These are phyloP conservation scores for Sinosuthora webbiana DNA, from an alignment of 2,113 vertebrate genomes.

Conservation along the genomic window DNA sequence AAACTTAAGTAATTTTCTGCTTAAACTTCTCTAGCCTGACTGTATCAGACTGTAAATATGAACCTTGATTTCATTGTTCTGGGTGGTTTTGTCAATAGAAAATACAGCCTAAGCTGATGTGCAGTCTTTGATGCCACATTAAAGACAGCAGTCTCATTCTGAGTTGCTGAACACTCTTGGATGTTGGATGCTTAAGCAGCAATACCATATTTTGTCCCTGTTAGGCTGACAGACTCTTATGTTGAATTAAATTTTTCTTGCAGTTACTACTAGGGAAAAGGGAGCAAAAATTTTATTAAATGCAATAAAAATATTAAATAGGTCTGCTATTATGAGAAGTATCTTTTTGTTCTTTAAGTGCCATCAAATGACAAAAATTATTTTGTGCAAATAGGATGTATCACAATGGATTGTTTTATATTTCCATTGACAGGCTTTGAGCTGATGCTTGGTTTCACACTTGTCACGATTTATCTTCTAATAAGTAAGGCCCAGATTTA, in stretches of 20 bases:
- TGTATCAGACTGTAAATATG: background rate
- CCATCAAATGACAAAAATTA: background rate
- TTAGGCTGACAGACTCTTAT: background rate
- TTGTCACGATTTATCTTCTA: background rate
- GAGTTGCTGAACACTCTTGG: background rate
- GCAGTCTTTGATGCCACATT: background rate
- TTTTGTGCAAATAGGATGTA: background rate
- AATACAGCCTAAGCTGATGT: background rate
- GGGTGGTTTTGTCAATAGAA: background rate
- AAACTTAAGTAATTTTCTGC: background rate
- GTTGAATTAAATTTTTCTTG: background rate
- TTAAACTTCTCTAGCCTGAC: background rate
- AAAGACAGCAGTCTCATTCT: background rate
- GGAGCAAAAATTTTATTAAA: background rate
- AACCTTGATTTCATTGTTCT: background rate
- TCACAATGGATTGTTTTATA: rapidly evolving
- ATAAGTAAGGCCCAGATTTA: background rate
- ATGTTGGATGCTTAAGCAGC: background rate
- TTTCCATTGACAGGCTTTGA: background rate
- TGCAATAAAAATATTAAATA: background rate
- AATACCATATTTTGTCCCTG: background rate
- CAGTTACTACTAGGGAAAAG: background rate
- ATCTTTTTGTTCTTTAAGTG: background rate
- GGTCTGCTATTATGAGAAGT: background rate
- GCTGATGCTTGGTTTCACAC: background rate